Percentiles rank a stretch among this genome's conserved stretches.
phyloP scores from a whole-genome alignment of 2,113 vertebrate species.

The Anseranas semipalmata region DNA sequence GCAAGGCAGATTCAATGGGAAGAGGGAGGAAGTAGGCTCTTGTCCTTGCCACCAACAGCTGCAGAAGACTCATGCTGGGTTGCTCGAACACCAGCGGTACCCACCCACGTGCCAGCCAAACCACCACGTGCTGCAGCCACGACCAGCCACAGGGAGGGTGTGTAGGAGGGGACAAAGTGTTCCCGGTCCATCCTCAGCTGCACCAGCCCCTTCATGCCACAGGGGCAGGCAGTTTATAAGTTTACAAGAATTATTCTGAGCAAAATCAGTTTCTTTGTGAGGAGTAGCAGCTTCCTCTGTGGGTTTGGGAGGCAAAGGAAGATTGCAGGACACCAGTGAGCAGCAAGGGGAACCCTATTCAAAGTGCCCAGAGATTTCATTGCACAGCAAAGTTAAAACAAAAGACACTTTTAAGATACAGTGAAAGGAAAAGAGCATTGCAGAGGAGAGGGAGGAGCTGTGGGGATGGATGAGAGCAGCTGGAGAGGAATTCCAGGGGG shows the following conservation, averaged over 20 bases:
- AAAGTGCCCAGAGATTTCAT: neutral
- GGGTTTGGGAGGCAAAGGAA: neutral
- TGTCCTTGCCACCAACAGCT: neutral
- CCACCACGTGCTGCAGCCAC: neutral
- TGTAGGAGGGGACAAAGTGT: neutral
- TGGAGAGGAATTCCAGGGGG: constrained; percentile 52
- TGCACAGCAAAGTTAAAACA: neutral
- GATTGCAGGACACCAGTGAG: neutral
- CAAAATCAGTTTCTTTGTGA: neutral
- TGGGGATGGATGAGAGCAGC: constrained; percentile 28
- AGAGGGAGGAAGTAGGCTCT: neutral
- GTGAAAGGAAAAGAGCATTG: neutral
- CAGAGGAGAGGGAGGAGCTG: neutral
- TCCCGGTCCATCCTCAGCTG: neutral
- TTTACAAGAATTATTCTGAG: neutral
- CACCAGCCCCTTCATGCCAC: neutral
- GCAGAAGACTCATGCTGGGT: fast-evolving
- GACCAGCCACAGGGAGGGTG: fast-evolving
- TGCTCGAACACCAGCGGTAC: neutral
- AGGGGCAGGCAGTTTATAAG: neutral
- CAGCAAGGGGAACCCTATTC: neutral
- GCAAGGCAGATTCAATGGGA: neutral
- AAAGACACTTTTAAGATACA: neutral
- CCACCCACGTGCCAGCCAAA: fast-evolving
- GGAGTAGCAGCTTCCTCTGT: neutral